phyloP scores from a whole-genome alignment of 2,797 vertebrate genomes.

The Sebastiscus albofasciatus region DNA sequence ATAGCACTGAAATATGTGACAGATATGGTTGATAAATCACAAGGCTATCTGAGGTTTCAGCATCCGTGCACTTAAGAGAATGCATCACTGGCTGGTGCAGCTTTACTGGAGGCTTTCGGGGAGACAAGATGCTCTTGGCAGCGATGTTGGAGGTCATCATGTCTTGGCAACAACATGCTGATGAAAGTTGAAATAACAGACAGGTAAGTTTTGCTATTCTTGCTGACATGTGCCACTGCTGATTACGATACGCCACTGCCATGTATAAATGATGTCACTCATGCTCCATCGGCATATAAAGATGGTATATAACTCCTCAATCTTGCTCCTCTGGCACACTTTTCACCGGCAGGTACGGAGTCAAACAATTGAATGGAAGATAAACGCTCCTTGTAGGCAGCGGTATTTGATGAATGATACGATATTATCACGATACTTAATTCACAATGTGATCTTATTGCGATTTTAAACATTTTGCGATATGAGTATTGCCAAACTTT shows the following conservation, averaged over 20 bases:
- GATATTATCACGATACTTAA: too few relatives aligned
- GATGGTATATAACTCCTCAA: not conserved
- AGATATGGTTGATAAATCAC: conserved; percentile 53
- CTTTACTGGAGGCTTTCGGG: conserved; percentile 22
- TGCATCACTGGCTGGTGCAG: not conserved
- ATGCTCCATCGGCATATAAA: not conserved
- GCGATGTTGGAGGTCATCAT: conserved; percentile 7
- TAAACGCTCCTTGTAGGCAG: not conserved
- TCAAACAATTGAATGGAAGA: not conserved
- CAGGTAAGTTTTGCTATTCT: not conserved
- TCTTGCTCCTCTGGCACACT: not conserved
- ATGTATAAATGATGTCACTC: not conserved
- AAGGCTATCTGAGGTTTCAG: conserved; percentile 14
- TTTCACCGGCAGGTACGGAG: not conserved
- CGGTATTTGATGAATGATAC: not conserved
- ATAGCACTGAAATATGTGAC: conserved; percentile 56
- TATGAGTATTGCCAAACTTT: too few relatives aligned
- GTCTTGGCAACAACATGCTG: conserved; percentile 2
- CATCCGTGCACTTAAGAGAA: conserved; percentile 32
- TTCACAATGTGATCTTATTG: too few relatives aligned
- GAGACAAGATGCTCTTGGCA: conserved; percentile 9
- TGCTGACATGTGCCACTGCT: not conserved
- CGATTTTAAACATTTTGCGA: too few relatives aligned
- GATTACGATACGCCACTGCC: too few relatives aligned
- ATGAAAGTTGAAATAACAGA: not conserved